These are phyloP conservation scores for Hepsetus odoe DNA, from an alignment of 2,113 vertebrate species.

Conservation along the genomic window DNA sequence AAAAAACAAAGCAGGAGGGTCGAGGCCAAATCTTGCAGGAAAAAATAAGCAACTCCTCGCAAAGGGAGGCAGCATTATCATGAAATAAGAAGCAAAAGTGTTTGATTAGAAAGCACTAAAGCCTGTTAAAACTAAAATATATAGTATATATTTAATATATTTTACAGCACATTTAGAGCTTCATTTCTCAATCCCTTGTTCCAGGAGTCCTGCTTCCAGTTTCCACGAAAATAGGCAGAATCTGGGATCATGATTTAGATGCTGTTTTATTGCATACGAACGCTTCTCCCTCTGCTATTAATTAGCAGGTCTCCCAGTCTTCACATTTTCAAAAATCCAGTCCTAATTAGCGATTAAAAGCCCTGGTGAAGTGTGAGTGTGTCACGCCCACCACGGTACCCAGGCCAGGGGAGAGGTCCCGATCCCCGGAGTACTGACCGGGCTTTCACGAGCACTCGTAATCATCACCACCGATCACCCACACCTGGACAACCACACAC, in stretches of 20 bases:
- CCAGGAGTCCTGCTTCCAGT: too few relatives aligned
- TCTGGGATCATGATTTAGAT: background rate
- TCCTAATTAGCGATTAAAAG: conserved; percentile 16
- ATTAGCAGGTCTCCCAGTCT: conserved; percentile 15
- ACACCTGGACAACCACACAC: too few relatives aligned
- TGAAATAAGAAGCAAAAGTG: background rate
- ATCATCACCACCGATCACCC: too few relatives aligned
- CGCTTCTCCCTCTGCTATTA: background rate
- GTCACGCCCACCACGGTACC: too few relatives aligned
- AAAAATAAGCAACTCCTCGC: background rate
- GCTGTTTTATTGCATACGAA: conserved; percentile 4
- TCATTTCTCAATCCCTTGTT: too few relatives aligned
- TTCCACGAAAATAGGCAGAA: background rate
- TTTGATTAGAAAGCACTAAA: too few relatives aligned
- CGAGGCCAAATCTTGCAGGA: background rate
- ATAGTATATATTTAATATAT: too few relatives aligned
- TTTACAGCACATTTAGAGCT: too few relatives aligned
- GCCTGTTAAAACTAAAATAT: too few relatives aligned
- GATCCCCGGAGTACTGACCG: too few relatives aligned
- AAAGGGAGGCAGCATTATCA: background rate
- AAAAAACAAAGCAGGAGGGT: background rate
- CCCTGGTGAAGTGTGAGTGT: background rate
- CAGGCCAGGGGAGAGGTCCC: too few relatives aligned
- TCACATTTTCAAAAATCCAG: background rate
- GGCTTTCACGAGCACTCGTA: too few relatives aligned